A percentile compares a stretch with the other conserved stretches of the same genome.
Conservation (phyloP, 35 echinoderm and acorn worm species). For the Apostichopus parvimensis region DNA sequence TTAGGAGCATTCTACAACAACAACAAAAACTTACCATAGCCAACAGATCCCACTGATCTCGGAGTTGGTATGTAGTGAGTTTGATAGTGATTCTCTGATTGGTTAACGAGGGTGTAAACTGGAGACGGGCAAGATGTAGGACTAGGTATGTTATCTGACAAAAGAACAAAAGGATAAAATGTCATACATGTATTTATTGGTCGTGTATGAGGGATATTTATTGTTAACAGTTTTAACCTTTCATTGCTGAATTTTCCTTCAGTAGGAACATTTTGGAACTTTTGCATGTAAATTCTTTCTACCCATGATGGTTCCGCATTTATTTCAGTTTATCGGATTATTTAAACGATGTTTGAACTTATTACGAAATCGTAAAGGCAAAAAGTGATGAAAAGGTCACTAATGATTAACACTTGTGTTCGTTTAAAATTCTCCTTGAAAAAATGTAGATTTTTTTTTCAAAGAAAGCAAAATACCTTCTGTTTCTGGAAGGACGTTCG, state of each 20-base stretch:
- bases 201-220: too few species aligned
- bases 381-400: too few species aligned
- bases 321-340: too few species aligned
- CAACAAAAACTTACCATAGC: background rate
- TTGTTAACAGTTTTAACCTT: too few species aligned
- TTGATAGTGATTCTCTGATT: background rate
- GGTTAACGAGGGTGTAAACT: background rate
- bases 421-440: too few species aligned
- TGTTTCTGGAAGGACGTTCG: background rate
- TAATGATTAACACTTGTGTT: too few species aligned
- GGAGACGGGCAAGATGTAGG: conserved; percentile 4
- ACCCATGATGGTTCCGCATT: too few species aligned
- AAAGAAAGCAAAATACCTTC: background rate
- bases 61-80: background rate
- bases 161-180: background rate
- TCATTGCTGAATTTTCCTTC: too few species aligned
- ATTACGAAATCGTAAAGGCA: too few species aligned
- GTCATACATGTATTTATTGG: too few species aligned
- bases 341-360: too few species aligned
- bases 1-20: background rate
- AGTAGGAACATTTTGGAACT: background rate
- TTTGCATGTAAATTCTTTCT: background rate
- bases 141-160: conserved; percentile 12
- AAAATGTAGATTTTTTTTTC: too few species aligned
- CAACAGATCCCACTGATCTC: conserved; percentile 18